Percentiles rank a stretch among this genome's conserved stretches.
phyloP scores from a whole-genome alignment of 2,888 invertebrate genomes.

The Tanytarsus gracilentus region DNA sequence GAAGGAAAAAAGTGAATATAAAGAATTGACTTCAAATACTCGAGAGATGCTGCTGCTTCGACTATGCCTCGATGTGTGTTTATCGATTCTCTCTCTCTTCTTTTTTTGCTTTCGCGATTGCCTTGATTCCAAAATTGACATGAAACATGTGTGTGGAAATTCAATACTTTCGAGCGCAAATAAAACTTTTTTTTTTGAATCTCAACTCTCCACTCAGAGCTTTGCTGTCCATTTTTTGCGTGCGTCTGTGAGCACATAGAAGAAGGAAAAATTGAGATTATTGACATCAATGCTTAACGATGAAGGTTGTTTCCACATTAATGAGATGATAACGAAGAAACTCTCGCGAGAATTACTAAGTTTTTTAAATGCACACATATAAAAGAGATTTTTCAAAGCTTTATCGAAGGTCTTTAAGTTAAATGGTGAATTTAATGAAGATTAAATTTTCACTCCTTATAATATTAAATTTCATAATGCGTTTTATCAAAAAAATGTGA shows the following conservation, averaged over 20 bases:
- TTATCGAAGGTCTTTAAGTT: no score
- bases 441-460: no score
- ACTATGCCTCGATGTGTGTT: constrained; percentile 3
- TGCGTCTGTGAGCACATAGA: no score
- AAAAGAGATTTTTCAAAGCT: no score
- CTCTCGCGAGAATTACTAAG: not conserved
- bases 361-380: no score
- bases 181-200: no score
- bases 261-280: constrained; percentile 12
- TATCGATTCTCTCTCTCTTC: not conserved
- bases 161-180: constrained; percentile 12
- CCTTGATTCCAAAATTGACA: constrained; percentile 19
- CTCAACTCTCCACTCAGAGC: no score
- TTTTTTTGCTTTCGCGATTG: not conserved
- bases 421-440: no score
- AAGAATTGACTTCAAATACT: constrained; percentile 17
- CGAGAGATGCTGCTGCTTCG: not conserved
- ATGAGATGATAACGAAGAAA: constrained; percentile 10
- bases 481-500: no score
- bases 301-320: constrained; percentile 19
- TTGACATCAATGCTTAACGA: constrained; percentile 9
- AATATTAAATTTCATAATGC: no score
- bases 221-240: no score
- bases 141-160: constrained; percentile 24
- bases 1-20: constrained; percentile 2